phyloP scores from a whole-genome alignment of 2,113 vertebrate species.

The Casuarius casuarius region DNA sequence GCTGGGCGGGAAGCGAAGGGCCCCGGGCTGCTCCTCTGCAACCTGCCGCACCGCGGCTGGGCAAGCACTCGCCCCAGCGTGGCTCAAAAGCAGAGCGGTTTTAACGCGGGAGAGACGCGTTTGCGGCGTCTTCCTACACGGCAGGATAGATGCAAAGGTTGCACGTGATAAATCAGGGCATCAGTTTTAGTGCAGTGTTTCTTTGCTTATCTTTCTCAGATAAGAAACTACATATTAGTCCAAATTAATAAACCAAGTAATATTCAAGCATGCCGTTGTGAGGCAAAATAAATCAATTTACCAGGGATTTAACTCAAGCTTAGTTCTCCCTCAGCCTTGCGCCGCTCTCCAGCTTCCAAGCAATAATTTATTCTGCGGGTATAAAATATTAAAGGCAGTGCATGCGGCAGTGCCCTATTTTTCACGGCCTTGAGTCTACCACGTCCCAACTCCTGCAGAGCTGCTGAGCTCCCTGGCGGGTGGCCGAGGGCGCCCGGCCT shows the following conservation, averaged over 20 bases:
- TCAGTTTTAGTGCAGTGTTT: fast-evolving
- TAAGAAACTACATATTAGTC: not conserved
- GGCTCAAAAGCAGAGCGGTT: not conserved
- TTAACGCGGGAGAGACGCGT: fast-evolving
- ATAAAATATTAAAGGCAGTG: conserved; percentile 13
- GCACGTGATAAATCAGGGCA: fast-evolving
- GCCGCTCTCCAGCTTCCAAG: not conserved
- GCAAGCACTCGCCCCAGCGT: too few relatives aligned
- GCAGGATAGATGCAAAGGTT: not conserved
- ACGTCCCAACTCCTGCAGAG: not conserved
- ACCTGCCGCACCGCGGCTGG: too few relatives aligned
- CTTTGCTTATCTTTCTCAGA: not conserved
- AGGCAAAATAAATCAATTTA: not conserved
- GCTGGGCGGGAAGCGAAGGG: too few relatives aligned
- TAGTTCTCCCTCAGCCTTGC: not conserved
- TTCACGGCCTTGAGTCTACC: not conserved
- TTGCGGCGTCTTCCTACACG: fast-evolving
- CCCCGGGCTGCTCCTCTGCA: too few relatives aligned
- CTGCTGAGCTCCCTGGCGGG: not conserved
- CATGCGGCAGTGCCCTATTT: not conserved
- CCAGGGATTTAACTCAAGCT: not conserved
- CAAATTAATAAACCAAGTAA: not conserved
- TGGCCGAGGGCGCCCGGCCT: not conserved
- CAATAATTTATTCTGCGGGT: not conserved
- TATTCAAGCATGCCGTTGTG: not conserved